Conservation (phyloP, 2,113 vertebrate species). For the Paedocypris sp. region DNA sequence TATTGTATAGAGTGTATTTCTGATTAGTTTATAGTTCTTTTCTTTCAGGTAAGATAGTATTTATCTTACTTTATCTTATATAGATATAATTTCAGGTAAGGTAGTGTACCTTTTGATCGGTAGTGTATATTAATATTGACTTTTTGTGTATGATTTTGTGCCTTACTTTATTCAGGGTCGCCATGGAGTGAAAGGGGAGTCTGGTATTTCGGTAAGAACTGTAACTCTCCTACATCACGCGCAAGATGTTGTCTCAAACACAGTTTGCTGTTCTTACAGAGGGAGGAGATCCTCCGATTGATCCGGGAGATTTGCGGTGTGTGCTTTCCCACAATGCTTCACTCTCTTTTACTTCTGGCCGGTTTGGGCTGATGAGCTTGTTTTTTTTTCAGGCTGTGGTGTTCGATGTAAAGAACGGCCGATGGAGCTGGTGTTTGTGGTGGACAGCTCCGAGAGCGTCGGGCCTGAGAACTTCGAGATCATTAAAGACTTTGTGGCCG, state of each 20-base stretch:
- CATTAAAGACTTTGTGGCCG: slow-evolving; percentile 81
- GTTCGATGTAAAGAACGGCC: slow-evolving; percentile 84
- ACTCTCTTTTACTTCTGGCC: neutral
- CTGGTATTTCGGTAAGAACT: slow-evolving; percentile 73
- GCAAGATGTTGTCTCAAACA: neutral
- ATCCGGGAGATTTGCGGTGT: slow-evolving; percentile 85
- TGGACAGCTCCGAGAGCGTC: slow-evolving; percentile 87
- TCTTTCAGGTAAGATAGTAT: too few relatives aligned
- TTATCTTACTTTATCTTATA: too few relatives aligned
- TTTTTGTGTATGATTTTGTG: neutral
- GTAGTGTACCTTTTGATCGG: too few relatives aligned
- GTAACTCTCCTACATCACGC: neutral
- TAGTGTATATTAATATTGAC: neutral
- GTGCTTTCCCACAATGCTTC: slow-evolving; percentile 28
- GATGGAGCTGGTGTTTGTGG: slow-evolving; percentile 88
- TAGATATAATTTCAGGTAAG: too few relatives aligned
- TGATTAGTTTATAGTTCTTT: too few relatives aligned
- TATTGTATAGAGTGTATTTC: too few relatives aligned
- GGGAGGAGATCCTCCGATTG: slow-evolving; percentile 80
- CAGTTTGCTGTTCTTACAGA: slow-evolving; percentile 53
- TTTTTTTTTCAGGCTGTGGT: slow-evolving; percentile 64
- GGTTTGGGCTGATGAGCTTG: neutral
- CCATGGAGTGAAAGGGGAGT: slow-evolving; percentile 70
- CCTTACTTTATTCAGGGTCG: slow-evolving; percentile 53
- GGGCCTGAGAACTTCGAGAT: slow-evolving; percentile 86